Evolutionary conservation across 2,888 invertebrate species (phyloP), one percentile per base, ranked within the genome.

Genomic region (Ptilodon capucinus): DNA sequence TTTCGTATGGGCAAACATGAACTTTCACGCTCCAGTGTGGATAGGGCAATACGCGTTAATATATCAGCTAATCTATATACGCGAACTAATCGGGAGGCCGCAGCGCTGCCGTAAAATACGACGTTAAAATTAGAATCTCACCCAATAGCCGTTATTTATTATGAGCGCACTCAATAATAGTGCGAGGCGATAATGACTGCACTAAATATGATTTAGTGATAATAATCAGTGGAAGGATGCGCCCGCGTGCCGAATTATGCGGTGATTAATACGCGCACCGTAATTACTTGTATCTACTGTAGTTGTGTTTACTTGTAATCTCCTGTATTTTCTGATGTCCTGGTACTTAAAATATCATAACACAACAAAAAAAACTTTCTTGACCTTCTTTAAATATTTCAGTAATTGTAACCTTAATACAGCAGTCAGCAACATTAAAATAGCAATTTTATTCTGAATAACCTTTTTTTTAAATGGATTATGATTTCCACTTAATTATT

Each of bases 161-260:
- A 65, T 70, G 69, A 65, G 61, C 64, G 71, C 70, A 65, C 68
- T 65, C 65, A 65, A 65, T 65, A 65, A 67, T 65, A 65, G 64
- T 64, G 64, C 60, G 52, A 57, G 62, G 60, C 69, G 78, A 78
- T 84, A 85, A 84, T 82, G 82, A 84, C 81, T 75, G 75, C 79
- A 73, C 76, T 84, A 81, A 81, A 81, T 79, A 77, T 84, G 82
- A 83, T 83, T 83, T 79, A 81, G 76, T 70, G 71, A 67, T 71
- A 74, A 73, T 74, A 77, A 79, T 83, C 76, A 72, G 52, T 40
- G 60, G 64, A 74, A 72, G 69, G 73, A 70, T 67, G 71, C 62
- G 60, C 59, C 57, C 55, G 62, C 64, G 64, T 64, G 68, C 53
- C 56, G 61, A 47, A 67, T 67, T 58, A 67, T 48, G 58, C 54